Percentiles rank a stretch among this genome's conserved stretches.
Evolutionary conservation across 2,113 vertebrate genomes (phyloP).

Genomic region (Grammomys dolichurus): DNA sequence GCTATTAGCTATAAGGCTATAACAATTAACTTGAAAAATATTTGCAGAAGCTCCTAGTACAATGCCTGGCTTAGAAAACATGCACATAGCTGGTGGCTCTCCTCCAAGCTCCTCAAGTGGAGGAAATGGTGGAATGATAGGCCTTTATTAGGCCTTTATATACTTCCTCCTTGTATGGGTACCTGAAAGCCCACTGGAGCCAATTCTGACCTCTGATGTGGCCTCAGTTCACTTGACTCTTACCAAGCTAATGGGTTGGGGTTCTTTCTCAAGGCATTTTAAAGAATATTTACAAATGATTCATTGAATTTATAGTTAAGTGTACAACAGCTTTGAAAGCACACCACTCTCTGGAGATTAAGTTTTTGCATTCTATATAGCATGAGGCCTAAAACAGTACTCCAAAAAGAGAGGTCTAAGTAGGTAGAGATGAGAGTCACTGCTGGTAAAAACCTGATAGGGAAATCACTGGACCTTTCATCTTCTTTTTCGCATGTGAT

Average conservation of each 20-base stretch:
- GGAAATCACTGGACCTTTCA: not conserved
- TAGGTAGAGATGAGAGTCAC: not conserved
- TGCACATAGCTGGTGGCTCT: not conserved
- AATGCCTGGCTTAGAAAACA: not conserved
- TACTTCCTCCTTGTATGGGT: not conserved
- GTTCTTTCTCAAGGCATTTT: slow-evolving; percentile 14
- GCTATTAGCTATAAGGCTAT: slow-evolving; percentile 25
- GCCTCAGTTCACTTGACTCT: not conserved
- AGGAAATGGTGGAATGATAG: not conserved
- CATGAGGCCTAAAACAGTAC: slow-evolving; percentile 6
- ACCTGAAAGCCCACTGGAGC: not conserved
- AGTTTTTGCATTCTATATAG: not conserved
- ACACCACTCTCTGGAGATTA: not conserved
- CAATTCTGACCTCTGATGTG: not conserved
- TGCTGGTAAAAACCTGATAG: not conserved
- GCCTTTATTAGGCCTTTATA: not conserved
- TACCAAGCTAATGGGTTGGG: not conserved
- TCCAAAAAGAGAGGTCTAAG: not conserved
- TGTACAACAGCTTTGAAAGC: slow-evolving; percentile 29
- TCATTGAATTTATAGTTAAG: slow-evolving; percentile 49
- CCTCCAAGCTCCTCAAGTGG: not conserved
- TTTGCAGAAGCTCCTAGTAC: slow-evolving; percentile 26
- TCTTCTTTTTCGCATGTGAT: not conserved
- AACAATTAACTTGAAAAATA: slow-evolving; percentile 53
- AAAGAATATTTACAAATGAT: slow-evolving; percentile 31